phyloP scores from a whole-genome alignment of 1,140 invertebrate genomes.

The Microvelia longipes region DNA sequence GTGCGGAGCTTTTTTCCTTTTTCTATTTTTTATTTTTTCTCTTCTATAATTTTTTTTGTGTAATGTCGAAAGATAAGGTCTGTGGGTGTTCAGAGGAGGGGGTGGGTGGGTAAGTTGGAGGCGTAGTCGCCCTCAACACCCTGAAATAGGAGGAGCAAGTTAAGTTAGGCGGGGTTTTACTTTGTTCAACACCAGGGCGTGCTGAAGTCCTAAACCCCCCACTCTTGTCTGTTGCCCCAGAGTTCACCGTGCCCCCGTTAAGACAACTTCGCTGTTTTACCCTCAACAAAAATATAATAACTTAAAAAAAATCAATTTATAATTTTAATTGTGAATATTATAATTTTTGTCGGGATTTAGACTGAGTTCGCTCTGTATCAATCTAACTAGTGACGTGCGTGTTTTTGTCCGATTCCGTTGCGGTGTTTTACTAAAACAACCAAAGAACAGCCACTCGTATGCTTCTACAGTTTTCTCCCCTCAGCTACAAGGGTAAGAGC shows the following conservation, averaged over 20 bases:
- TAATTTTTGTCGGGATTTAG: too few species aligned
- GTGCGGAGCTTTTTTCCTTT: background rate
- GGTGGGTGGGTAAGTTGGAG: background rate
- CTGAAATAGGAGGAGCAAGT: conserved; percentile 1
- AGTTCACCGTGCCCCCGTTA: background rate
- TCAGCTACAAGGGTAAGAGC: too few species aligned
- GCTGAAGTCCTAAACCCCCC: background rate
- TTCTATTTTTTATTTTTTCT: background rate
- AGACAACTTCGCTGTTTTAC: background rate
- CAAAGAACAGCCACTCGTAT: too few species aligned
- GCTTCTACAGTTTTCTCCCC: too few species aligned
- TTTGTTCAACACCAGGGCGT: background rate
- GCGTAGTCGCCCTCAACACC: conserved; percentile 8
- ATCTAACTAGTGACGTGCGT: too few species aligned
- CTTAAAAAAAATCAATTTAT: too few species aligned
- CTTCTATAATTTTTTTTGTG: background rate
- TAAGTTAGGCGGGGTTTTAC: background rate
- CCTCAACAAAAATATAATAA: too few species aligned
- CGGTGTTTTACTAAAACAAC: too few species aligned
- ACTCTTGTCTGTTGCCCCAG: background rate
- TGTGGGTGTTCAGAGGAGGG: conserved; percentile 2
- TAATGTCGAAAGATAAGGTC: background rate
- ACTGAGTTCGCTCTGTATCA: too few species aligned
- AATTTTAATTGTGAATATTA: too few species aligned
- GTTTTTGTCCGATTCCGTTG: too few species aligned